Base-by-base conservation (phyloP, 2,888 invertebrate species). In the Pterostichus madidus region DNA sequence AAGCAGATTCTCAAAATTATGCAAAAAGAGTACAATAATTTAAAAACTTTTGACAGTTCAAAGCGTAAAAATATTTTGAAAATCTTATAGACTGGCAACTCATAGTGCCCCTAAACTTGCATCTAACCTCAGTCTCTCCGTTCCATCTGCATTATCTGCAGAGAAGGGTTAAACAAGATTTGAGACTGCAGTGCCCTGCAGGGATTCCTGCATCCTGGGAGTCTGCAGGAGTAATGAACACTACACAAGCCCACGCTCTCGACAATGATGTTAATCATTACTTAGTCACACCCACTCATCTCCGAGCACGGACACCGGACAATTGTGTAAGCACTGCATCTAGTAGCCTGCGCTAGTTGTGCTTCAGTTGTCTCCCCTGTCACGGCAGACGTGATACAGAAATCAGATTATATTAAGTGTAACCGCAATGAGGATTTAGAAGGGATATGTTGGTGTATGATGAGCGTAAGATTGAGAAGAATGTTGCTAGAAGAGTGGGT, bases 191-290 rank as follows among this genome's bases (percentile, higher is more conserved):
- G 17, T 15, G 56, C 59, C 35, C 77, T 77, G 32, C 35, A 59
- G 77, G 77, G 77, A 32, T 35, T 53, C 39, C 56, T 59, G 13
- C 31, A 77, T 32, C 15, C 15, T 31, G 39, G 15, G 39, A 77
- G 24, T 32, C 24, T 13, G 31, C 31, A 13, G 39, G 7, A 39
- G 52, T 76, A 52, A 52, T 76, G 17, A 24, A 46, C 53, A 59
- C 59, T 59, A 76, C 53, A 10, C 53, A 10, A 32, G 15, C 59
- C 53, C 15, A 52, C 35, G 77, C 49, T 56, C 56, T 32, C 35
- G 77, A 77, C 77, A 77, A 77, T 59, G 59, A 59, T 77, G 77
- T 77, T 77, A 77, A 77, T 77, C 77, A 77, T 77, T 77, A 59
- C 77, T 77, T 56, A 77, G 56, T 7, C 11, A 31, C 76, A 76